A percentile compares a stretch with the other conserved stretches of the same genome.
Evolutionary conservation across 2,888 invertebrate species (phyloP).

Genomic region (Diabrotica balteata): DNA sequence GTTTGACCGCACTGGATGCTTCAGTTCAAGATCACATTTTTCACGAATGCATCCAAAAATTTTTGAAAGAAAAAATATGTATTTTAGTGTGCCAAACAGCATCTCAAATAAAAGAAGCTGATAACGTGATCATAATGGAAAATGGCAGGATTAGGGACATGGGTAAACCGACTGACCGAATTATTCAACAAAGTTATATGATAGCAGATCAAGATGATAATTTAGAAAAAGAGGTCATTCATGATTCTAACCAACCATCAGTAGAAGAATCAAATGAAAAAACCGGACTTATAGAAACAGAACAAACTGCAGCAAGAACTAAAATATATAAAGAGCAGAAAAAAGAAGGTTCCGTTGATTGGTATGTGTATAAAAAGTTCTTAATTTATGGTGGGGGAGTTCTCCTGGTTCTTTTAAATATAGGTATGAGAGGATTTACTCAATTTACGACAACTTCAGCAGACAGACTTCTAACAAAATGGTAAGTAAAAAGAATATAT

Average conservation of each 20-base stretch:
- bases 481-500: constrained; percentile 13
- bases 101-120: constrained; percentile 65
- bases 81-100: constrained; percentile 78
- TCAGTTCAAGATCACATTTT: constrained; percentile 85
- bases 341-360: constrained; percentile 44
- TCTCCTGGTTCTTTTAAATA: constrained; percentile 32
- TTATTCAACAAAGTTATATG: constrained; percentile 73
- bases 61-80: constrained; percentile 70
- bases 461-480: constrained; percentile 39
- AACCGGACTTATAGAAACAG: constrained; percentile 31
- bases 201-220: constrained; percentile 22
- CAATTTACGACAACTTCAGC: constrained; percentile 41
- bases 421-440: constrained; percentile 35
- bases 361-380: constrained; percentile 44
- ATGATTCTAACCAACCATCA: constrained; percentile 47
- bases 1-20: constrained; percentile 85
- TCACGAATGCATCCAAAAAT: constrained; percentile 73
- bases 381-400: constrained; percentile 45
- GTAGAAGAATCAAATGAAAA: constrained; percentile 39
- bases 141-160: constrained; percentile 65
- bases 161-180: constrained; percentile 71
- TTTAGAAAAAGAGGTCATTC: constrained; percentile 47
- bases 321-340: constrained; percentile 43
- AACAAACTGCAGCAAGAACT: constrained; percentile 37
- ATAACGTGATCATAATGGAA: constrained; percentile 45